These are phyloP conservation scores for Sebastolobus alascanus DNA, from an alignment of 2,797 vertebrate genomes.

Conservation along the genomic window DNA sequence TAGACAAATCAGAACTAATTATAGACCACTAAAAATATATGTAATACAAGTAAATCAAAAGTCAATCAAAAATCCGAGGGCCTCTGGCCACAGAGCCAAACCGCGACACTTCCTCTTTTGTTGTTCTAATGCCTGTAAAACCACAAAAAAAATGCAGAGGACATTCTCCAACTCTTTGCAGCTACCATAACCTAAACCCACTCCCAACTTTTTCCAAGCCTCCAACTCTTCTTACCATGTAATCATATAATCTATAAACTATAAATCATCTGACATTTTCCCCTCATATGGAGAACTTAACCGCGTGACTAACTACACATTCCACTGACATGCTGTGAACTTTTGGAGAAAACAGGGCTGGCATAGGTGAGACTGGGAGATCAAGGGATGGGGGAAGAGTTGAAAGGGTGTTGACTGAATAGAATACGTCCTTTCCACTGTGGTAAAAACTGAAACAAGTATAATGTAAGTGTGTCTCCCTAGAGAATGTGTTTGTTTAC, in stretches of 20 bases:
- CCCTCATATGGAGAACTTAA: constrained; percentile 3
- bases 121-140: background rate
- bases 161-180: constrained; percentile 22
- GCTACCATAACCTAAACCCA: constrained; percentile 5
- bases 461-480: constrained; percentile 15
- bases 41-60: too few relatives aligned
- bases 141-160: constrained; percentile 11
- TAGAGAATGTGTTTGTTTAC: constrained; percentile 66
- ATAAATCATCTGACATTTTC: constrained; percentile 31
- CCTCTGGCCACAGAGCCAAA: too few relatives aligned
- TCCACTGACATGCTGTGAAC: constrained; percentile 13
- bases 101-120: background rate
- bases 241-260: background rate
- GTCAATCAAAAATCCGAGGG: too few relatives aligned
- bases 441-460: constrained; percentile 23
- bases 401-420: constrained; percentile 19
- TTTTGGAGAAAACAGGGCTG: constrained; percentile 1
- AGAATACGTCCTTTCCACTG: constrained; percentile 13
- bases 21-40: too few relatives aligned
- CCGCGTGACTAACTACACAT: constrained; percentile 31
- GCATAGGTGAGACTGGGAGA: background rate
- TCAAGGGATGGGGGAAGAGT: background rate
- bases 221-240: constrained; percentile 17
- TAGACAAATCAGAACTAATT: too few relatives aligned
- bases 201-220: constrained; percentile 11